Evolutionary conservation across 2,113 vertebrate genomes (phyloP).

Genomic region (Siphamia tubifer): DNA sequence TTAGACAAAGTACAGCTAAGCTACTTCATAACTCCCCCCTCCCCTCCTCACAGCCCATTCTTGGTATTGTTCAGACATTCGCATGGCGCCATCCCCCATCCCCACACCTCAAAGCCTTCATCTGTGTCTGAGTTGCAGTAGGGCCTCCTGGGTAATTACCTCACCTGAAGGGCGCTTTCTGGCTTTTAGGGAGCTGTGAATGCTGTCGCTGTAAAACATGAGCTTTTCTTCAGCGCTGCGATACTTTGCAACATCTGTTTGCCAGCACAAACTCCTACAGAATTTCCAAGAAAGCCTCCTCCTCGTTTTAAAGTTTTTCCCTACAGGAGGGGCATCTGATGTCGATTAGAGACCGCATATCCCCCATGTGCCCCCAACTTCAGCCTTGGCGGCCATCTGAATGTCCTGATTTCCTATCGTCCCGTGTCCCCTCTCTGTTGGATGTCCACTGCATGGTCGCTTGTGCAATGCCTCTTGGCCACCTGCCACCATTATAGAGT

Average conservation of each 20-base stretch:
- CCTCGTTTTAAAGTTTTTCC: background rate
- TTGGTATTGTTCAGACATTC: slow-evolving; percentile 70
- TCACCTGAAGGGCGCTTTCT: slow-evolving; percentile 74
- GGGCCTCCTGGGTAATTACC: slow-evolving; percentile 76
- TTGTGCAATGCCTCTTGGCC: slow-evolving; percentile 59
- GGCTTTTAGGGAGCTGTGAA: slow-evolving; percentile 64
- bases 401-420: slow-evolving; percentile 25
- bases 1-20: slow-evolving; percentile 26
- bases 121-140: slow-evolving; percentile 62
- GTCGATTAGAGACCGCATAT: slow-evolving; percentile 36
- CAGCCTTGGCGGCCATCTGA: slow-evolving; percentile 20
- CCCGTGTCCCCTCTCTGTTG: slow-evolving; percentile 20
- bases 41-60: slow-evolving; percentile 29
- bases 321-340: slow-evolving; percentile 29
- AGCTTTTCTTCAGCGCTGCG: slow-evolving; percentile 30
- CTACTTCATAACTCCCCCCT: slow-evolving; percentile 39
- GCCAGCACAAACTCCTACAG: slow-evolving; percentile 57
- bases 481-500: slow-evolving; percentile 27
- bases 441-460: slow-evolving; percentile 13
- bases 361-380: background rate
- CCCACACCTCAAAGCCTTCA: slow-evolving; percentile 69
- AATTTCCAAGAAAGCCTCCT: slow-evolving; percentile 65
- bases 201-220: slow-evolving; percentile 60
- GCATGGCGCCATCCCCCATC: slow-evolving; percentile 65
- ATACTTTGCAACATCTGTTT: slow-evolving; percentile 69